Evolutionary conservation across 2,113 vertebrate species (phyloP), one percentile per base, ranked within the genome.

Genomic region (Peromyscus leucopus): DNA sequence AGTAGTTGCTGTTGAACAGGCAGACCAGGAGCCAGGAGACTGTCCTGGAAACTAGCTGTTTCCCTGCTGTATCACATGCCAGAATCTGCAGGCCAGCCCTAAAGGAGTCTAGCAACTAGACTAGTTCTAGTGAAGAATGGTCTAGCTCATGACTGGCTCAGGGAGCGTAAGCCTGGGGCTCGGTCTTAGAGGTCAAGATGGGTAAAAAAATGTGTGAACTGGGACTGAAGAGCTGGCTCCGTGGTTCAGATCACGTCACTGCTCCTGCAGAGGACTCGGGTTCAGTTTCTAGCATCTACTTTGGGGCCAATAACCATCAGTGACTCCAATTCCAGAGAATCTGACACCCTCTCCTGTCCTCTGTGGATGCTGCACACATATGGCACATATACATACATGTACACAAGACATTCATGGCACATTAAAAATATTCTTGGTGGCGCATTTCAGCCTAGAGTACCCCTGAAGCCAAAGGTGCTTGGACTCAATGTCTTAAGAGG

Each of bases 151-250:
- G 46, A 16, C 24, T 63, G 9, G 12, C 1, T 69, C 57, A 16
- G 9, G 4, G 33, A 69, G 3, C 33, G n/a, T 5, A 59, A 55
- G 2, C 42, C 12, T 84, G 75, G 59, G 79, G 74, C 57, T 57
- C 55, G 75, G 26, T 69, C 39, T 90, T 46, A 26, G 26, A 90
- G 36, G 36, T 75, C 26, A 79, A 69, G 57, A 63, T 7, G 22
- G 2, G 4, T 33, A 36, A 61, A 87, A 87, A 39, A 84, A 0
- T 7, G 15, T 4, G 2, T 39, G 4, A 31, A 0, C 2, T n/a
- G 12, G 57, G 22, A 15, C 6, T 28, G 22, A 28, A 42, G 57
- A 39, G n/a, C 2, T 61, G 22, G 57, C n/a, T 42, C n/a, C 4
- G 13, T 39, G 57, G 57, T 42, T 84, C 16, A 22, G 21, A 42